Base-by-base conservation (phyloP, 2,888 invertebrate genomes). In the Caenorhabditis sinica region DNA sequence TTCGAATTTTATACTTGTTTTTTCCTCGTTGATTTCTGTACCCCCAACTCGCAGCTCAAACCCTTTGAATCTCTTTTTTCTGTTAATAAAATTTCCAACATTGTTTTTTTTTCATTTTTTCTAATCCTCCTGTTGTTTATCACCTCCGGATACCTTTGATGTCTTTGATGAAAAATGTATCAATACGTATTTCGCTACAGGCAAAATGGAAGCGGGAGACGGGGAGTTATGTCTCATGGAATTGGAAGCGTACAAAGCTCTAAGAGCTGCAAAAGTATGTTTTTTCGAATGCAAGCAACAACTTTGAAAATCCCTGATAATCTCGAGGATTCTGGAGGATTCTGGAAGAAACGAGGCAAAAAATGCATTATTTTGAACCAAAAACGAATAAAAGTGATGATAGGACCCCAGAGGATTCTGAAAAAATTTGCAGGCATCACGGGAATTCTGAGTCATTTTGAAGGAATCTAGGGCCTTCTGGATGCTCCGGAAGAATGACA, bases 181-280 rank as follows among this genome's bases (percentile, higher is more conserved):
- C 15, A 28, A 56, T 3, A 40, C 13, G 1, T 28, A 20, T 23
- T 23, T 51, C 25, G 8, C 11, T 3, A 25, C 56, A 56, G 56
- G n/a, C n/a, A n/a, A 15, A 56, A 56, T 28, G 28, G 15, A 56
- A 5, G 13, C 2, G 11, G 25, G 13, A 20, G 9, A 28, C 40
- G 72, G 43, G n/a, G 6, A 60, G 15, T 2, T 53, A 9, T 36
- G 61, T 25, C n/a, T 28, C 5, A 36, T 63, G 51, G 51, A 40
- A 8, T 36, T 13, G 23, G 65, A 51, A 8, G 23, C 61, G 0
- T 63, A 63, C 17, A 36, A 53, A 43, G 51, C 74, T 15, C 40
- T 74, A 6, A 65, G 51, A 1, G 53, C 74, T 0, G 53, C 74
- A 28, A 56, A 56, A 56, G 56, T 56, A 28, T 28, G 68, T 53